A percentile compares a stretch with the other conserved stretches of the same genome.
Conservation (phyloP, 64 coral and sea anemone genomes). For the Trachythela sp. region DNA sequence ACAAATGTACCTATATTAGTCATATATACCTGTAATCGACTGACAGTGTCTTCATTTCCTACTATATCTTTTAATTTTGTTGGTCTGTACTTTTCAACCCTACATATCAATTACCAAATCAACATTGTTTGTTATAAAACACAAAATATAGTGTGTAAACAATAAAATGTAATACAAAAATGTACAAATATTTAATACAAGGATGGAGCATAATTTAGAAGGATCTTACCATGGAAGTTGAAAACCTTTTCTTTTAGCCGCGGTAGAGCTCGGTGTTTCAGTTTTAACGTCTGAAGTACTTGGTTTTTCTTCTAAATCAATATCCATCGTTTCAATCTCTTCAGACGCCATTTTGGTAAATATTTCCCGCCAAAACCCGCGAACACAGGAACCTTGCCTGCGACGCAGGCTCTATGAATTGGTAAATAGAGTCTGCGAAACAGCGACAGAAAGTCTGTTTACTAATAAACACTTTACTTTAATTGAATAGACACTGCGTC, state of each 20-base stretch:
- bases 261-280: background rate
- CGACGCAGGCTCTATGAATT: too few species aligned
- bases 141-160: background rate
- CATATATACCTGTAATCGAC: constrained; percentile 64
- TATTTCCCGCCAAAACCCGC: background rate
- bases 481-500: too few species aligned
- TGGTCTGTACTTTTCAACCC: constrained; percentile 99
- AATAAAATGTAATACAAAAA: background rate
- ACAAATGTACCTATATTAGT: too few species aligned
- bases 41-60: constrained; percentile 96
- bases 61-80: constrained; percentile 89
- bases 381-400: background rate
- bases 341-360: background rate
- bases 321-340: constrained; percentile 4
- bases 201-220: background rate
- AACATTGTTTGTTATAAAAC: background rate
- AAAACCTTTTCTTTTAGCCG: background rate
- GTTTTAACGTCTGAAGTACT: background rate
- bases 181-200: background rate
- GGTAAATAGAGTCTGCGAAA: too few species aligned
- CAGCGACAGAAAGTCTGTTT: too few species aligned
- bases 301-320: background rate
- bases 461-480: too few species aligned
- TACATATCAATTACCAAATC: constrained; percentile 24
- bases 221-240: background rate